Evolutionary conservation across 23 tunicate genomes (phyloP).

Genomic region (Styela plicata): DNA sequence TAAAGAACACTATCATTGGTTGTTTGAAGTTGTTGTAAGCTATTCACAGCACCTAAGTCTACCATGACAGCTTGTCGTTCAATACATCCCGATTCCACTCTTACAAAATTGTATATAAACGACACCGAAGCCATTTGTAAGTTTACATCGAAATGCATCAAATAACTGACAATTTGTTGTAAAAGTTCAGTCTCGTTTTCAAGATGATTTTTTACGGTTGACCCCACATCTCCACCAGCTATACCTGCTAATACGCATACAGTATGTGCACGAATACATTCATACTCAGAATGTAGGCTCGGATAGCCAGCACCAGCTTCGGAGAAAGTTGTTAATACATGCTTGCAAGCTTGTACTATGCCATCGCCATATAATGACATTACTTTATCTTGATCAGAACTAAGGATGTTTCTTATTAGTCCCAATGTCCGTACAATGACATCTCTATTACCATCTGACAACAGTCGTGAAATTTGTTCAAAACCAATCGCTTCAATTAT

Average conservation of each 20-base stretch:
- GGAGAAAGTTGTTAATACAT: slow-evolving; percentile 12
- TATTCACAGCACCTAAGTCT: slow-evolving; percentile 14
- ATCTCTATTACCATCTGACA: slow-evolving; percentile 37
- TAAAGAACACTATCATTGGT: slow-evolving; percentile 14
- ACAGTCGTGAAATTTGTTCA: slow-evolving; percentile 39
- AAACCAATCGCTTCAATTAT: slow-evolving; percentile 39
- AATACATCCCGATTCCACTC: neutral
- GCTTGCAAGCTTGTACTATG: slow-evolving; percentile 70
- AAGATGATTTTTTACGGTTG: slow-evolving; percentile 38
- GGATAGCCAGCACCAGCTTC: slow-evolving; percentile 29
- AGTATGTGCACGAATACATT: slow-evolving; percentile 31
- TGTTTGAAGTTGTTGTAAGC: slow-evolving; percentile 23
- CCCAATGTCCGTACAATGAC: slow-evolving; percentile 57
- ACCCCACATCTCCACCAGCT: slow-evolving; percentile 49
- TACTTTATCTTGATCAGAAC: slow-evolving; percentile 31
- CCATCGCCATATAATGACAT: slow-evolving; percentile 53
- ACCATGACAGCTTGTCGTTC: slow-evolving; percentile 4
- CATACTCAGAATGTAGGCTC: neutral
- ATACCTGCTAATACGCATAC: slow-evolving; percentile 56
- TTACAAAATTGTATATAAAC: slow-evolving; percentile 9
- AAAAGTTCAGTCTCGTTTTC: slow-evolving; percentile 41
- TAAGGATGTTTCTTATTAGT: slow-evolving; percentile 51
- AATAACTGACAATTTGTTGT: slow-evolving; percentile 45
- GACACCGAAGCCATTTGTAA: slow-evolving; percentile 21
- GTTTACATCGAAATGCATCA: slow-evolving; percentile 14